Percentiles rank a stretch among this genome's conserved stretches.
Conservation (phyloP, 2,888 invertebrate genomes). For the Rhamnusium bicolor region DNA sequence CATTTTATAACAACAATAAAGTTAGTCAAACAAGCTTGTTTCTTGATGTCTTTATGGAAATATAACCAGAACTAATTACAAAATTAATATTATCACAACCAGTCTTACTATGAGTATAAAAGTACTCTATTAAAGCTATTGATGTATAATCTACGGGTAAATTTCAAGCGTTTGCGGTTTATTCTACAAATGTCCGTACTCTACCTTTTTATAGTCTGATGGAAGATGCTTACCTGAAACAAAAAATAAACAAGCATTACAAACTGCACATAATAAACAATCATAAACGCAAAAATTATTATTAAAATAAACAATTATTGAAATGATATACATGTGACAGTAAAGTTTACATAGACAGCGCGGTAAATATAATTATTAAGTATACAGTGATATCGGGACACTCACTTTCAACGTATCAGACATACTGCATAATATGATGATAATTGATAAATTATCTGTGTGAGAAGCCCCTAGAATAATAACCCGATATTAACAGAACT, state of each 20-base stretch:
- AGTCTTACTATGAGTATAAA: conserved; percentile 23
- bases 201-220: neutral
- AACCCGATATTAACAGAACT: too few species aligned
- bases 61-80: conserved; percentile 47
- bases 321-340: neutral
- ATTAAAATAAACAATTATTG: neutral
- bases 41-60: conserved; percentile 47
- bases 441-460: too few species aligned
- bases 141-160: neutral
- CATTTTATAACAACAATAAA: conserved; percentile 13
- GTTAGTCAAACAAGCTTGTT: conserved; percentile 23
- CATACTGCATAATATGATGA: too few species aligned
- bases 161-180: conserved; percentile 12
- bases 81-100: conserved; percentile 46
- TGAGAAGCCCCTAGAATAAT: too few species aligned
- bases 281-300: neutral
- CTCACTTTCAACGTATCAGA: too few species aligned
- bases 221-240: conserved; percentile 20
- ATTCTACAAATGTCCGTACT: neutral
- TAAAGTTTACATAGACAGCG: neutral
- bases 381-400: too few species aligned
- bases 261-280: neutral
- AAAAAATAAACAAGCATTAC: neutral
- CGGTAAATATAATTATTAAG: neutral
- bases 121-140: conserved; percentile 17